These are phyloP conservation scores for Pollachius pollachius DNA, from an alignment of 2,113 vertebrate species.

Conservation along the genomic window DNA sequence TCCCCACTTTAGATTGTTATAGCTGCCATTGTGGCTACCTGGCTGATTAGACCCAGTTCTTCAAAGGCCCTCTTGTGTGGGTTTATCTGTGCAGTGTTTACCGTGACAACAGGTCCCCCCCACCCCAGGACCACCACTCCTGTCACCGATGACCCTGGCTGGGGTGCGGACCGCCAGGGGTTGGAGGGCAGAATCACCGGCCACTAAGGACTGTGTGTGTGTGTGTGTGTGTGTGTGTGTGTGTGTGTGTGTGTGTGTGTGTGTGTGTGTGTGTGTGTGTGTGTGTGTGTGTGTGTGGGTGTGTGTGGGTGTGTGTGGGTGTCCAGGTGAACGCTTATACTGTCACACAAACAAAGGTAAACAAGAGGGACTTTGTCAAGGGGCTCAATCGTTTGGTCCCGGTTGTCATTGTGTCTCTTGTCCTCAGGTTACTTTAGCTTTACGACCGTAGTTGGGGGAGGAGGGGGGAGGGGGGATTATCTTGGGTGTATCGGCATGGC, in stretches of 20 bases:
- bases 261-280: too few species aligned
- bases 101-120: slow-evolving; percentile 54
- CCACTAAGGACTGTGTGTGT: slow-evolving; percentile 54
- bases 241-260: too few species aligned
- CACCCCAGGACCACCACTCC: slow-evolving; percentile 44
- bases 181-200: slow-evolving; percentile 65
- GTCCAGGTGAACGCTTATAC: too few species aligned
- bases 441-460: slow-evolving; percentile 34
- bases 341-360: slow-evolving; percentile 65
- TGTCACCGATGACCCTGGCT: slow-evolving; percentile 68
- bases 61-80: slow-evolving; percentile 48
- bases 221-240: slow-evolving; percentile 20
- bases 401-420: slow-evolving; percentile 8
- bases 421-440: slow-evolving; percentile 36
- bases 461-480: not conserved
- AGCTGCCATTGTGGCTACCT: slow-evolving; percentile 42
- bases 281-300: too few species aligned
- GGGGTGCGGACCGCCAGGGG: slow-evolving; percentile 36
- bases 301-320: slow-evolving; percentile 36
- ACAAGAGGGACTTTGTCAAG: slow-evolving; percentile 49
- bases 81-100: slow-evolving; percentile 67
- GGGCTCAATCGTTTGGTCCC: slow-evolving; percentile 29
- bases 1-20: too few species aligned
- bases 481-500: slow-evolving; percentile 16
- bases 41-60: slow-evolving; percentile 60